Conservation (phyloP, 2,888 invertebrate genomes). For the Patella depressa region DNA sequence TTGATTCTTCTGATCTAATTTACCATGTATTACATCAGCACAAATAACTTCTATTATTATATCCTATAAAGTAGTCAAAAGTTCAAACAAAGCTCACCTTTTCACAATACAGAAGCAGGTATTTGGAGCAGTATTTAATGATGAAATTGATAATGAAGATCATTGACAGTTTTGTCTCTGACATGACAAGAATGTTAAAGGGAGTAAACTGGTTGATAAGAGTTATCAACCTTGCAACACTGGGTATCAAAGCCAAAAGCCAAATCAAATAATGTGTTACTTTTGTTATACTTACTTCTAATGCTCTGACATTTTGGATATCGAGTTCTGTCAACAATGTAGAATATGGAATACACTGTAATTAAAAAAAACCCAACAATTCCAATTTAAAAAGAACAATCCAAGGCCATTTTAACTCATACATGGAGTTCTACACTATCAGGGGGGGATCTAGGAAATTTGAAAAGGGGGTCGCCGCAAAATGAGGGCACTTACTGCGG, state of each 20-base stretch:
- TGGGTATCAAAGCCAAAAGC: background rate
- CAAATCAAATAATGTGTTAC: too few relatives aligned
- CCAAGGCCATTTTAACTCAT: too few relatives aligned
- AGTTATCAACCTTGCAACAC: background rate
- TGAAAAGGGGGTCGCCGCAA: too few relatives aligned
- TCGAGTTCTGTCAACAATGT: conserved; percentile 88
- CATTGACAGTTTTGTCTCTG: too few relatives aligned
- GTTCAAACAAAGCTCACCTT: too few relatives aligned
- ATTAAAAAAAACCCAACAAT: conserved; percentile 30
- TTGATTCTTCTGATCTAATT: conserved; percentile 94
- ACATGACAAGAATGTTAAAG: background rate
- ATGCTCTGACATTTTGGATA: conserved; percentile 90
- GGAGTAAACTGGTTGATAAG: background rate
- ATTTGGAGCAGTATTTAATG: too few relatives aligned
- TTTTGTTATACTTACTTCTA: conserved; percentile 76
- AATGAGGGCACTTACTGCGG: too few relatives aligned
- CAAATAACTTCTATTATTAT: conserved; percentile 98
- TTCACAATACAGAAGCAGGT: too few relatives aligned
- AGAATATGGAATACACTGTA: conserved; percentile 83
- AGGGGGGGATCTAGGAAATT: too few relatives aligned
- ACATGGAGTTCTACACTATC: too few relatives aligned
- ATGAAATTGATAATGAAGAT: too few relatives aligned
- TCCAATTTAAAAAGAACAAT: too few relatives aligned
- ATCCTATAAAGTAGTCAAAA: conserved; percentile 74
- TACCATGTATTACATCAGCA: conserved; percentile 94